These are phyloP conservation scores for Ochropleura leucogaster DNA, from an alignment of 2,888 invertebrate species.

Conservation along the genomic window DNA sequence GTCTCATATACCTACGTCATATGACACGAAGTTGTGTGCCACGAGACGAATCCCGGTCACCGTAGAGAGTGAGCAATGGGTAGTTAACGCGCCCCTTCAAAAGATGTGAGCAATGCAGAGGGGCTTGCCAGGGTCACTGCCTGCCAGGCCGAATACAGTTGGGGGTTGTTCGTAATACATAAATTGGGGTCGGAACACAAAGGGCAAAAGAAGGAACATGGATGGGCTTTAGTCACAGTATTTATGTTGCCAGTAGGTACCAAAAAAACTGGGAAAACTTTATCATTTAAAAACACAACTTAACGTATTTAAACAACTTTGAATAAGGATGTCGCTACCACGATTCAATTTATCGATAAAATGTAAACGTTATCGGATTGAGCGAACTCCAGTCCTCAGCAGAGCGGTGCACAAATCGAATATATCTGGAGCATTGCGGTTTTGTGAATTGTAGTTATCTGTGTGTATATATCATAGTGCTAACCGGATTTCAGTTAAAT, in stretches of 20 bases:
- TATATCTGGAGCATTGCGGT: slow-evolving; percentile 64
- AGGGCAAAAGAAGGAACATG: too few relatives aligned
- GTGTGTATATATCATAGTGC: slow-evolving; percentile 13
- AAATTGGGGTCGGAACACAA: too few relatives aligned
- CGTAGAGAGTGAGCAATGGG: too few relatives aligned
- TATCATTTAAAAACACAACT: background rate
- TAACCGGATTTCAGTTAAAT: slow-evolving; percentile 38
- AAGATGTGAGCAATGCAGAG: too few relatives aligned
- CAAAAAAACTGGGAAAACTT: background rate
- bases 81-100: too few relatives aligned
- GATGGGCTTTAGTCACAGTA: too few relatives aligned
- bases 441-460: slow-evolving; percentile 49
- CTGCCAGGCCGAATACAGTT: too few relatives aligned
- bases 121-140: too few relatives aligned
- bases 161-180: too few relatives aligned
- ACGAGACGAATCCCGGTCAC: too few relatives aligned
- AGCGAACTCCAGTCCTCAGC: slow-evolving; percentile 51
- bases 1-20: background rate
- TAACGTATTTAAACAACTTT: slow-evolving; percentile 2
- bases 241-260: background rate
- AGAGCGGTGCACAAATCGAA: slow-evolving; percentile 57
- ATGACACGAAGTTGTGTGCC: background rate
- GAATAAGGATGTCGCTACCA: slow-evolving; percentile 43
- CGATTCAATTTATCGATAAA: slow-evolving; percentile 54
- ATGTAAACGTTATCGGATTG: slow-evolving; percentile 60